Percentiles rank a stretch among this genome's conserved stretches.
Conservation (phyloP, 2,113 vertebrate genomes). For the Myotis lucifugus region DNA sequence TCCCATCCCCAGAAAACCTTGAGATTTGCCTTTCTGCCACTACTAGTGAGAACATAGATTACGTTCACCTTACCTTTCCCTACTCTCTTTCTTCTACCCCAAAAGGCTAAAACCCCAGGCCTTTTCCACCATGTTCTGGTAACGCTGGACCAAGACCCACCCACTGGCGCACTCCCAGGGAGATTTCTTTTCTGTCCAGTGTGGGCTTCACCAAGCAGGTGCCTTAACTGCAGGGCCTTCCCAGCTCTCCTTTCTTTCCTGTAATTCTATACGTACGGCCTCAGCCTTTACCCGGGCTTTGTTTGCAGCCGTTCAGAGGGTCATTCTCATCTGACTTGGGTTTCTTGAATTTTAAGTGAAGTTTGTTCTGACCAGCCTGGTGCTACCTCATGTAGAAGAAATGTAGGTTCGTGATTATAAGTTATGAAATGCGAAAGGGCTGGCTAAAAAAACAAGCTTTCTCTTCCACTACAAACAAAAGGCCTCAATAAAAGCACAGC, state of each 20-base stretch:
- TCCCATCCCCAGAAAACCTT: neutral
- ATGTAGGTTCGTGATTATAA: neutral
- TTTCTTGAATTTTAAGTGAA: slow-evolving; percentile 64
- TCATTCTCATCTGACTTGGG: slow-evolving; percentile 47
- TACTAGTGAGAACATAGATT: neutral
- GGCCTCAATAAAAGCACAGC: slow-evolving; percentile 16
- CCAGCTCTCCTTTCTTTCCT: slow-evolving; percentile 58
- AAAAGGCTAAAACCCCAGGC: slow-evolving; percentile 51
- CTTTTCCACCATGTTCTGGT: neutral
- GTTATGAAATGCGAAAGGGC: neutral
- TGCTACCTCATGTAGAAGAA: neutral
- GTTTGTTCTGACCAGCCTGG: slow-evolving; percentile 6
- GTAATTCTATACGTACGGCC: slow-evolving; percentile 56
- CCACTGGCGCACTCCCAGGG: neutral
- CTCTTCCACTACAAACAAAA: slow-evolving; percentile 53
- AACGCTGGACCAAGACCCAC: neutral
- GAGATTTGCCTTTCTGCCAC: slow-evolving; percentile 55
- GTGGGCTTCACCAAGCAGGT: slow-evolving; percentile 7
- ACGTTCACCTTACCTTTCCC: slow-evolving; percentile 46
- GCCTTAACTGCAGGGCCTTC: neutral
- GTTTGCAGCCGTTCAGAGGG: neutral
- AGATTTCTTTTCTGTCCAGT: neutral
- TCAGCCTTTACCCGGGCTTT: slow-evolving; percentile 59
- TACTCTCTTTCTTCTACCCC: neutral
- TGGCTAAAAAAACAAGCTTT: neutral